Conservation (phyloP, 1,140 invertebrate genomes). For the Trypoxylus dichotomus region DNA sequence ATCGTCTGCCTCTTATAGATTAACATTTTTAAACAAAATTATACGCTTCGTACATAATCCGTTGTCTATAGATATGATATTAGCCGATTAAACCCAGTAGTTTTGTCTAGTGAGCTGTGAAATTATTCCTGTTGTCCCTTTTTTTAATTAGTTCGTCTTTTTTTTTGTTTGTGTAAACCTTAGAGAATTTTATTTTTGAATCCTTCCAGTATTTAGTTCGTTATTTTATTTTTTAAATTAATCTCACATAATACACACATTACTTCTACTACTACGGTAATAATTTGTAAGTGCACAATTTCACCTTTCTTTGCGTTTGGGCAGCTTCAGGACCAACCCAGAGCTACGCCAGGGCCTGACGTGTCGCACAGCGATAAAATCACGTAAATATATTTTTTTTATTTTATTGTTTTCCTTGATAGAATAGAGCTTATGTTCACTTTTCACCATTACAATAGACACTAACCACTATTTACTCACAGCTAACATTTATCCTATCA, state of each 20-base stretch:
- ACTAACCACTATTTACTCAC: too few relatives aligned
- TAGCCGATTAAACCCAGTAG: not conserved
- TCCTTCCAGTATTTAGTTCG: not conserved
- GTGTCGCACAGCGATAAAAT: slow-evolving; percentile 51
- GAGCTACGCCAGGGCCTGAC: slow-evolving; percentile 47
- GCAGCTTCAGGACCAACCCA: slow-evolving; percentile 65
- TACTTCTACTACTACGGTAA: not conserved
- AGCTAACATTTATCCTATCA: too few relatives aligned
- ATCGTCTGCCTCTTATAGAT: too few relatives aligned
- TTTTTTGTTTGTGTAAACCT: not conserved
- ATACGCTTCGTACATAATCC: too few relatives aligned
- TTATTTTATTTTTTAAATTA: not conserved
- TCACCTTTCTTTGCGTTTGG: slow-evolving; percentile 55
- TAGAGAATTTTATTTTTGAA: too few relatives aligned
- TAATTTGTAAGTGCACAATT: slow-evolving; percentile 40
- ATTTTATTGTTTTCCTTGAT: not conserved
- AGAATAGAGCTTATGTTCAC: slow-evolving; percentile 57
- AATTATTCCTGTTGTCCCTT: not conserved
- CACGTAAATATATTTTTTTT: slow-evolving; percentile 13
- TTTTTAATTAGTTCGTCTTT: not conserved
- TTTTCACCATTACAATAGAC: slow-evolving; percentile 28
- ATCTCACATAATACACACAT: too few relatives aligned
- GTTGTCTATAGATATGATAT: too few relatives aligned
- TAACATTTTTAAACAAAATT: too few relatives aligned
- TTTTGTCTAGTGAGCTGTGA: not conserved